Percentiles rank a stretch among this genome's conserved stretches.
Conservation (phyloP, 2,888 invertebrate species). For the Drosophila sordidula region DNA sequence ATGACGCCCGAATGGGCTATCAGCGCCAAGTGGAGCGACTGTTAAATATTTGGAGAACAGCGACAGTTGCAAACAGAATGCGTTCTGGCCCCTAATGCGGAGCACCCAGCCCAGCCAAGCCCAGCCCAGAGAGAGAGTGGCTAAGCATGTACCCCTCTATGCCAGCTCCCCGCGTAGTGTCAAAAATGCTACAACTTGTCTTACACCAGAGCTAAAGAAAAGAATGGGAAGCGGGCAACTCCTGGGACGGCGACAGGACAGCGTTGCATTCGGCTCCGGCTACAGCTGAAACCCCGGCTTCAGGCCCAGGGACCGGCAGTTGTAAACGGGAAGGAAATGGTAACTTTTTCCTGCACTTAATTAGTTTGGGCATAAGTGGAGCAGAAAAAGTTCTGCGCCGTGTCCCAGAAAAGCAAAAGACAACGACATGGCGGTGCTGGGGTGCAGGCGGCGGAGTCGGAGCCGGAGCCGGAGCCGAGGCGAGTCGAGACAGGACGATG, state of each 20-base stretch:
- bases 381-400: conserved; percentile 76
- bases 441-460: neutral
- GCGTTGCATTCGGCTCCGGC: conserved; percentile 34
- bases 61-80: conserved; percentile 56
- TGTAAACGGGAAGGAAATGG: conserved; percentile 75
- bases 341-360: conserved; percentile 82
- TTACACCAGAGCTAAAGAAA: conserved; percentile 34
- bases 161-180: conserved; percentile 21
- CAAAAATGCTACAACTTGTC: conserved; percentile 73
- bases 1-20: conserved; percentile 81
- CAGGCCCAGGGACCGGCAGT: conserved; percentile 41
- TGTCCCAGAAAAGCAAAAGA: conserved; percentile 50
- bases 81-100: conserved; percentile 49
- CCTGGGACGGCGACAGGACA: neutral
- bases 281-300: conserved; percentile 31
- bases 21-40: conserved; percentile 72
- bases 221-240: neutral
- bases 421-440: conserved; percentile 4
- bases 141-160: conserved; percentile 30
- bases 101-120: conserved; percentile 18
- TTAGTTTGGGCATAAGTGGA: conserved; percentile 81
- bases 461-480: neutral
- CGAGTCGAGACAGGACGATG: conserved; percentile 30
- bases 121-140: conserved; percentile 5
- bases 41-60: conserved; percentile 72